A percentile compares a stretch with the other conserved stretches of the same genome.
phyloP scores from a whole-genome alignment of 1,140 invertebrate species.

The Leptinotarsa defecta region DNA sequence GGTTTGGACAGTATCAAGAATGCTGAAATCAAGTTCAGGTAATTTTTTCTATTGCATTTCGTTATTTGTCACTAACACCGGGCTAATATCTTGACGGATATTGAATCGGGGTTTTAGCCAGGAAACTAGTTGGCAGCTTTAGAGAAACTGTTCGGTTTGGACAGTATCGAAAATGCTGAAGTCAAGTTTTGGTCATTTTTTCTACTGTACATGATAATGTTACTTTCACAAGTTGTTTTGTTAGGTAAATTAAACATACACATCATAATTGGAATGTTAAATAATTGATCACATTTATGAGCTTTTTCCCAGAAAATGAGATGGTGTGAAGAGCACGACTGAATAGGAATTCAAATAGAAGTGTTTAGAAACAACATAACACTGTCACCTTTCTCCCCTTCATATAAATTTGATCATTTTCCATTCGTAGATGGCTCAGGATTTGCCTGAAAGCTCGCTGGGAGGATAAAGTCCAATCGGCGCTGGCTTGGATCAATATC shows the following conservation, averaged over 20 bases:
- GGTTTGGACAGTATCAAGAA: constrained; percentile 71
- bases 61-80: no score
- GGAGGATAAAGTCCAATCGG: constrained; percentile 65
- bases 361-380: no score
- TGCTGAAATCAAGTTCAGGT: constrained; percentile 77
- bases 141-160: constrained; percentile 71
- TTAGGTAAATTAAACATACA: no score
- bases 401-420: neutral
- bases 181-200: constrained; percentile 69
- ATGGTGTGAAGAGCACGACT: no score
- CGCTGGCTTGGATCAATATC: constrained; percentile 77
- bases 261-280: no score
- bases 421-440: constrained; percentile 68
- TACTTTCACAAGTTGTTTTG: no score
- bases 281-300: no score
- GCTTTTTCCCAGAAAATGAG: no score
- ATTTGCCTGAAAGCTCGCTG: constrained; percentile 76
- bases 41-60: neutral
- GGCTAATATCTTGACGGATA: no score
- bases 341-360: no score
- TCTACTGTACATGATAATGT: no score
- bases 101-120: neutral
- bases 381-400: no score
- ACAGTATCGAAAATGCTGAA: constrained; percentile 74
- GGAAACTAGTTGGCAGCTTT: constrained; percentile 65